phyloP scores from a whole-genome alignment of 2,888 invertebrate genomes.

The Biston betularia region DNA sequence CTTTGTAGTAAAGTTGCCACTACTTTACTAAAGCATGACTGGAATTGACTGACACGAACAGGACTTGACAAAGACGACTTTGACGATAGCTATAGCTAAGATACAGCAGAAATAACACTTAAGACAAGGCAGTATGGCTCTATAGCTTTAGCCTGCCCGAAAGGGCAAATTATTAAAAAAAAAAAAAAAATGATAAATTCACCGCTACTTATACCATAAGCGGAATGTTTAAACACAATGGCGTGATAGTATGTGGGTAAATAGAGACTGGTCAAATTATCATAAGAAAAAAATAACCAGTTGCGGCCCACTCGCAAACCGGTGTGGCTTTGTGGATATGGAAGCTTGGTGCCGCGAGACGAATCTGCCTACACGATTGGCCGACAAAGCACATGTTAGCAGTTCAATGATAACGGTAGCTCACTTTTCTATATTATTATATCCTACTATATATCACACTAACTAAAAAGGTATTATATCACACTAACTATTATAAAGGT shows the following conservation, averaged over 20 bases:
- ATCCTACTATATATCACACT: no score
- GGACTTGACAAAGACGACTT: no score
- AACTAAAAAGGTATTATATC: no score
- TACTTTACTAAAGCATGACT: no score
- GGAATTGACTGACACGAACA: no score
- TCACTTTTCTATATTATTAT: not conserved
- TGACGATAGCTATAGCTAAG: no score
- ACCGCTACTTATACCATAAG: slow-evolving; percentile 36
- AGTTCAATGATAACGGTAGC: not conserved
- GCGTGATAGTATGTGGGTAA: slow-evolving; percentile 57
- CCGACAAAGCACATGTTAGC: slow-evolving; percentile 20
- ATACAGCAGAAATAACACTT: no score
- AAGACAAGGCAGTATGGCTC: no score
- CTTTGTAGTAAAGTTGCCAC: no score
- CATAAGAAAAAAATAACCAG: slow-evolving; percentile 71
- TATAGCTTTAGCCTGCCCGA: no score
- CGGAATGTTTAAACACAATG: slow-evolving; percentile 41
- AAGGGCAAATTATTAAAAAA: no score
- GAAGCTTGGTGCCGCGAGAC: slow-evolving; percentile 80
- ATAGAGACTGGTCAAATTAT: slow-evolving; percentile 67
- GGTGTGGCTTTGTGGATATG: slow-evolving; percentile 81
- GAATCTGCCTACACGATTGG: slow-evolving; percentile 73
- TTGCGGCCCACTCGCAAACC: slow-evolving; percentile 81
- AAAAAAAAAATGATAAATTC: not conserved
- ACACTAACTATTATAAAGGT: no score